Conservation (phyloP, 2,888 invertebrate species). For the Lamellibrachia satsuma region DNA sequence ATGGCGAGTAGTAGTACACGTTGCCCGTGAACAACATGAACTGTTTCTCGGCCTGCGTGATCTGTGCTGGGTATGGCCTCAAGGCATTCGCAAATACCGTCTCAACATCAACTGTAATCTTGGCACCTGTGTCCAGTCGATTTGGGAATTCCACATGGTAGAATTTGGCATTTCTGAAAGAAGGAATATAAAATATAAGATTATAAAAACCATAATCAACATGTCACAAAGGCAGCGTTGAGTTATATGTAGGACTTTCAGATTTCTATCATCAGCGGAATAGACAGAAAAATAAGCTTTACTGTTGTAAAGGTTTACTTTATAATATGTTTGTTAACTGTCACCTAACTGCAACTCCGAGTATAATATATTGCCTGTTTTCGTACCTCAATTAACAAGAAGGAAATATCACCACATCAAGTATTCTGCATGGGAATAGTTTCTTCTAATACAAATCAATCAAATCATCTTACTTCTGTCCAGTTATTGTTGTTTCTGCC, state of each 20-base stretch:
- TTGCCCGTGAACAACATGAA: conserved; percentile 86
- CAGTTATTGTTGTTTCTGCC: conserved; percentile 49
- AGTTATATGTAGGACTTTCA: background rate
- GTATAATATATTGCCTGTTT: background rate
- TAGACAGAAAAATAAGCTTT: too few species aligned
- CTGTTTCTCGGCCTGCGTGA: conserved; percentile 93
- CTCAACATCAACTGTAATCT: conserved; percentile 58
- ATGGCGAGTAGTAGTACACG: conserved; percentile 85
- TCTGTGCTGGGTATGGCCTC: conserved; percentile 84
- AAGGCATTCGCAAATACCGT: conserved; percentile 80
- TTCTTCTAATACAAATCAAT: background rate
- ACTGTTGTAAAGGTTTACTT: too few species aligned
- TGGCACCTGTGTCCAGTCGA: conserved; percentile 56
- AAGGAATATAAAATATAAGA: background rate
- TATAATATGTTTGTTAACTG: background rate
- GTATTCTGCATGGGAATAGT: background rate
- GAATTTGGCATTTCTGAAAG: conserved; percentile 48
- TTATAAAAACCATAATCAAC: background rate
- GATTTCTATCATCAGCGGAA: too few species aligned
- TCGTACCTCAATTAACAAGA: background rate
- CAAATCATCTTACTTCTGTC: conserved; percentile 49
- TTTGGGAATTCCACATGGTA: conserved; percentile 56
- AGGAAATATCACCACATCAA: background rate
- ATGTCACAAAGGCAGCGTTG: background rate
- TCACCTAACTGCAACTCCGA: background rate